Evolutionary conservation across 2,797 vertebrate genomes (phyloP).

Genomic region (Caiman crocodilus): DNA sequence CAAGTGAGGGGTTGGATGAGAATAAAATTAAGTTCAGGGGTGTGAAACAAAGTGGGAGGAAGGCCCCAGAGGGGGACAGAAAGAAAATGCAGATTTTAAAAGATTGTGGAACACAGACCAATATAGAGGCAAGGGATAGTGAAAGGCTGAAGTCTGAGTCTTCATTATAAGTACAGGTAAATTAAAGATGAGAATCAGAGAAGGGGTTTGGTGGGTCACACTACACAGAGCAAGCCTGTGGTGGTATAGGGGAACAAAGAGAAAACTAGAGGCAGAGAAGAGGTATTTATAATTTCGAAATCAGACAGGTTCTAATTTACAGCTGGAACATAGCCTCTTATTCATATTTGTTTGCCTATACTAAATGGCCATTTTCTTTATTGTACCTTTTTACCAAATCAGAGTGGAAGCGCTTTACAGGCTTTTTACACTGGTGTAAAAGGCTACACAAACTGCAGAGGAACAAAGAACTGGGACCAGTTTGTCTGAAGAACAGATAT

Average conservation of each 20-base stretch:
- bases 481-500: too few species aligned
- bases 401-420: neutral
- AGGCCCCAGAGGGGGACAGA: neutral
- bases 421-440: neutral
- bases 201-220: neutral
- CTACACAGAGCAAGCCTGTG: neutral
- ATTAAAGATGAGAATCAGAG: neutral
- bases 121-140: neutral
- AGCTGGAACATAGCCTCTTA: neutral
- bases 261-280: neutral
- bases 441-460: too few species aligned
- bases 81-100: neutral
- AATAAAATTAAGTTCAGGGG: neutral
- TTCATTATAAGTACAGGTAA: neutral
- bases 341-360: neutral
- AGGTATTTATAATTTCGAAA: neutral
- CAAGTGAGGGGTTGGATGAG: neutral
- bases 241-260: neutral
- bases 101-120: neutral
- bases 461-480: too few species aligned
- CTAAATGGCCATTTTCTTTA: neutral
- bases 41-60: accelerated
- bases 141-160: neutral
- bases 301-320: neutral
- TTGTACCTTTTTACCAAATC: neutral